A percentile compares a stretch with the other conserved stretches of the same genome.
These are phyloP conservation scores for Drosophila differens DNA, from an alignment of 2,888 invertebrate species.

Conservation along the genomic window DNA sequence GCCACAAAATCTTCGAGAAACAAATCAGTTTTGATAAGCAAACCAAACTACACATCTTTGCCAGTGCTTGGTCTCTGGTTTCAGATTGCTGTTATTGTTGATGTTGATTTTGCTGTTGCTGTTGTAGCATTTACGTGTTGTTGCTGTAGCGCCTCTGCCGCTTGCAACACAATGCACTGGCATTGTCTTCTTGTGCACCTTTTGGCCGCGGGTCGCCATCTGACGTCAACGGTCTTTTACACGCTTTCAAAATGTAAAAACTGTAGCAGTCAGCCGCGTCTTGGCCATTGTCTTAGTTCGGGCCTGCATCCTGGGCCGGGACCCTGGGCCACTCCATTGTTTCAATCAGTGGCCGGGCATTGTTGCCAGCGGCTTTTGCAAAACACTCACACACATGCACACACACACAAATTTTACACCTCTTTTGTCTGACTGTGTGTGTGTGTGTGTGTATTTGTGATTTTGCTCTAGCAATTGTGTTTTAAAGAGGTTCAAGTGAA, in stretches of 20 bases:
- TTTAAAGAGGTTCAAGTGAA: constrained; percentile 82
- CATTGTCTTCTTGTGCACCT: constrained; percentile 64
- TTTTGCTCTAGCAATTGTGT: constrained; percentile 68
- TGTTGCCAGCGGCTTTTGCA: constrained; percentile 71
- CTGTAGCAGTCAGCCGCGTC: constrained; percentile 52
- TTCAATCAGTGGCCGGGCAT: constrained; percentile 75
- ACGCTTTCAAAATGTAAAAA: constrained; percentile 73
- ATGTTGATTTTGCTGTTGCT: constrained; percentile 17
- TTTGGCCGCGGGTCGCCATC: constrained; percentile 51
- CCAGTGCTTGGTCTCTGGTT: constrained; percentile 22
- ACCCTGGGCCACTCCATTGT: constrained; percentile 75
- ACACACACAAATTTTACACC: constrained; percentile 71
- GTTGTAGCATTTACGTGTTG: constrained; percentile 4
- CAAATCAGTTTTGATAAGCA: constrained; percentile 62
- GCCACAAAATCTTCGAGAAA: constrained; percentile 33
- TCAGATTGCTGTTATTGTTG: constrained; percentile 14
- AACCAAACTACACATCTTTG: constrained; percentile 6
- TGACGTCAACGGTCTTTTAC: constrained; percentile 51
- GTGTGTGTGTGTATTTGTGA: constrained; percentile 49
- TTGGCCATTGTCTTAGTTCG: constrained; percentile 61
- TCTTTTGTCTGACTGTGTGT: constrained; percentile 61
- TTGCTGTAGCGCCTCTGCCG: constrained; percentile 58
- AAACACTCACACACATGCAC: constrained; percentile 54
- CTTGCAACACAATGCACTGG: constrained; percentile 61
- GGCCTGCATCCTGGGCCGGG: constrained; percentile 19